A percentile compares a stretch with the other conserved stretches of the same genome.
Conservation (phyloP, 1,140 invertebrate genomes). For the Lutraria rhynchaena region DNA sequence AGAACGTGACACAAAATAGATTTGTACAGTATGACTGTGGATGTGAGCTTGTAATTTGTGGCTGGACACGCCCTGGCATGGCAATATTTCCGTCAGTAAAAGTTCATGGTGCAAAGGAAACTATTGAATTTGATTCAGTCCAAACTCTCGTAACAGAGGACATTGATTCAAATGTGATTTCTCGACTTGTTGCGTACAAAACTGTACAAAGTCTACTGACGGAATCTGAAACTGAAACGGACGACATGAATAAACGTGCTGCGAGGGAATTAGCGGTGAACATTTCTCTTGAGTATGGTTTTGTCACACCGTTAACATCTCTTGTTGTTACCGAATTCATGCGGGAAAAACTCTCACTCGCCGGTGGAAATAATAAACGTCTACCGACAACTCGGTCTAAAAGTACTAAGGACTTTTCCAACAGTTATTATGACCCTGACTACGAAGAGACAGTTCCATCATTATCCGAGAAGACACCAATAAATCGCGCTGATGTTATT, state of each 20-base stretch:
- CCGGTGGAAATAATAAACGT: too few relatives aligned
- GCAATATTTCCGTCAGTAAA: background rate
- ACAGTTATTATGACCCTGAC: too few relatives aligned
- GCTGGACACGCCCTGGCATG: background rate
- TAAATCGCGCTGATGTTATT: too few relatives aligned
- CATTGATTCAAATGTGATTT: background rate
- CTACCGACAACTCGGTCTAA: too few relatives aligned
- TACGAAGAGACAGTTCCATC: too few relatives aligned
- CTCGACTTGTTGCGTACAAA: conserved; percentile 14
- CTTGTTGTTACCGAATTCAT: conserved; percentile 24
- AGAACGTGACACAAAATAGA: conserved; percentile 8
- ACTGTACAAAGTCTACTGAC: background rate
- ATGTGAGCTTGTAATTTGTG: conserved; percentile 17
- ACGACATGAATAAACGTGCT: background rate
- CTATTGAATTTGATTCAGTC: conserved; percentile 4
- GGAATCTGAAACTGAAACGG: background rate
- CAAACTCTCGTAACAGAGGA: background rate
- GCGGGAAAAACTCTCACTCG: background rate
- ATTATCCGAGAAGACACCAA: too few relatives aligned
- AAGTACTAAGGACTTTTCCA: too few relatives aligned
- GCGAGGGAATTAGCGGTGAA: background rate
- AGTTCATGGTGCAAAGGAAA: background rate
- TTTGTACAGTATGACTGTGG: conserved; percentile 39
- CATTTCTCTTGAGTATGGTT: conserved; percentile 13
- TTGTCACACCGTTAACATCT: conserved; percentile 35